Conservation (phyloP, 2,797 vertebrate species). For the Betta splendens region DNA sequence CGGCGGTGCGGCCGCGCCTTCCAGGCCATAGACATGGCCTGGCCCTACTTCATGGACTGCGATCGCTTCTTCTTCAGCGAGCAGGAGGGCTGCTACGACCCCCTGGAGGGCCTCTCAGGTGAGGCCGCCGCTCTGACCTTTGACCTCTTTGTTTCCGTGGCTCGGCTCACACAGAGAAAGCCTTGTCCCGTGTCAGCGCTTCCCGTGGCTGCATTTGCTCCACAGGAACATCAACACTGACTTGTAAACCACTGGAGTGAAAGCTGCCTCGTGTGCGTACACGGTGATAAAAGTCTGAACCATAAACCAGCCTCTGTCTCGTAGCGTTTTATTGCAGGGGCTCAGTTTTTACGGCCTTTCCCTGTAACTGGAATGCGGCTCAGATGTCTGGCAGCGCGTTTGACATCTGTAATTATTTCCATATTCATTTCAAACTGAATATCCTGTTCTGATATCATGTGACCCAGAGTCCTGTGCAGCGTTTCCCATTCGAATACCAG, state of each 20-base stretch:
- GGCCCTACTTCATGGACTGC: slow-evolving; percentile 97
- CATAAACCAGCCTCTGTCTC: background rate
- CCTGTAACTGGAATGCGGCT: slow-evolving; percentile 7
- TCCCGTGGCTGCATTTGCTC: background rate
- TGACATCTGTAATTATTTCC: slow-evolving; percentile 42
- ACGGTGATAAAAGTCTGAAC: slow-evolving; percentile 1
- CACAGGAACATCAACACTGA: slow-evolving; percentile 12
- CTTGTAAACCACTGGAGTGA: background rate
- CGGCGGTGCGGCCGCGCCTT: slow-evolving; percentile 85
- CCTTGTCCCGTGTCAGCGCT: slow-evolving; percentile 28
- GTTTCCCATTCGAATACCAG: background rate
- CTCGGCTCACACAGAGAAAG: slow-evolving; percentile 31
- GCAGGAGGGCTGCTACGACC: slow-evolving; percentile 91
- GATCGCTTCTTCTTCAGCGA: slow-evolving; percentile 86
- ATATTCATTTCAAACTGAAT: slow-evolving; percentile 35
- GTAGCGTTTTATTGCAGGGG: background rate
- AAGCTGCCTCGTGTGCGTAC: slow-evolving; percentile 3
- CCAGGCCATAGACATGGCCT: slow-evolving; percentile 91
- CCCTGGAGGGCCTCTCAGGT: slow-evolving; percentile 88
- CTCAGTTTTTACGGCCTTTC: slow-evolving; percentile 6
- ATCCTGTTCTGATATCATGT: slow-evolving; percentile 12
- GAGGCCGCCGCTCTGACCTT: slow-evolving; percentile 24
- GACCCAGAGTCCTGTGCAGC: background rate
- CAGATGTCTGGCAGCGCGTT: slow-evolving; percentile 58
- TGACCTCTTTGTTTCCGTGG: slow-evolving; percentile 1